These are phyloP conservation scores for Natrix natrix DNA, from an alignment of 2,797 vertebrate genomes.

Conservation along the genomic window DNA sequence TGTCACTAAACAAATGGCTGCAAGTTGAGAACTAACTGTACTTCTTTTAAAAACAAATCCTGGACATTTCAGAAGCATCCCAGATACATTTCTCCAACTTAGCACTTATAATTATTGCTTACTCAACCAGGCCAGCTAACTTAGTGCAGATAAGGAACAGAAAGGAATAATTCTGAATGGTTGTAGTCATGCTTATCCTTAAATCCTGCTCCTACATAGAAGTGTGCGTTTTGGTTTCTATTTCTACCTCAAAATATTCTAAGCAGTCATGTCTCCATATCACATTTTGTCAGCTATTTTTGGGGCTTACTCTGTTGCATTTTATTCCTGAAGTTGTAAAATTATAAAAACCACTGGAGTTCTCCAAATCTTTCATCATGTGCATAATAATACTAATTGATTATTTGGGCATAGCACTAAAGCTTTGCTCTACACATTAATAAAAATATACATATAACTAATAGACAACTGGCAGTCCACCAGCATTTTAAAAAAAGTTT, in stretches of 20 bases:
- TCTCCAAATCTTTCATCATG: neutral
- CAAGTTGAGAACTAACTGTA: neutral
- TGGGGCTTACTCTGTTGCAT: neutral
- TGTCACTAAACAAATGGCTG: neutral
- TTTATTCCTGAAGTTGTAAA: neutral
- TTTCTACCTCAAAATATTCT: neutral
- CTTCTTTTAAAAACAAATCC: neutral
- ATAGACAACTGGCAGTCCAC: neutral
- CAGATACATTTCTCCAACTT: neutral
- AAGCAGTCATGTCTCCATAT: neutral
- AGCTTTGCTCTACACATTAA: neutral
- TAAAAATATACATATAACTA: neutral
- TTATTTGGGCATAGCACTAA: neutral
- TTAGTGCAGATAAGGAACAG: neutral
- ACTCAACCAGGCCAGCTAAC: neutral
- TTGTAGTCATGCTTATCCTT: neutral
- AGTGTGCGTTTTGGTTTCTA: neutral
- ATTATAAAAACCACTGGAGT: neutral
- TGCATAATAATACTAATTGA: neutral
- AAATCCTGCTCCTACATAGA: neutral
- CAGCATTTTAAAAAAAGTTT: neutral
- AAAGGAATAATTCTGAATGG: neutral
- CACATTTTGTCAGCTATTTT: neutral
- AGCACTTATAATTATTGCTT: neutral
- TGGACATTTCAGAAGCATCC: neutral